Conservation (phyloP, 2,888 invertebrate species). For the Ectemnius cavifrons region DNA sequence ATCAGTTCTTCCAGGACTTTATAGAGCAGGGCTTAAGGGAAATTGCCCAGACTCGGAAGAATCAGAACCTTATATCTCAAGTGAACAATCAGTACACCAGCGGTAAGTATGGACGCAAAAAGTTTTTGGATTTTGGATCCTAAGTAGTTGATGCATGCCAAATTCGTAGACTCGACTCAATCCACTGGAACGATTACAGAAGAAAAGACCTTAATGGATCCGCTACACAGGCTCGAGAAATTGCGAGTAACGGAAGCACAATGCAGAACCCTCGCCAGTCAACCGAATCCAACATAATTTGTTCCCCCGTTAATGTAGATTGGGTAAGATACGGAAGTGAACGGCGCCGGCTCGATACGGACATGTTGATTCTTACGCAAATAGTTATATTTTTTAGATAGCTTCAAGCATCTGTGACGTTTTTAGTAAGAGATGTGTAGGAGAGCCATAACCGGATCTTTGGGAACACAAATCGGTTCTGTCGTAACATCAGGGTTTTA, state of each 20-base stretch:
- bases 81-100: slow-evolving; percentile 67
- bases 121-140: too few relatives aligned
- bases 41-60: slow-evolving; percentile 79
- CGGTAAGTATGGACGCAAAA: slow-evolving; percentile 51
- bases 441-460: too few relatives aligned
- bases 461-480: too few relatives aligned
- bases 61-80: slow-evolving; percentile 69
- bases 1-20: slow-evolving; percentile 92
- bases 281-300: slow-evolving; percentile 70
- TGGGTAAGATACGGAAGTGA: slow-evolving; percentile 41
- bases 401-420: neutral
- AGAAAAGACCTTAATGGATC: slow-evolving; percentile 71
- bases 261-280: slow-evolving; percentile 67
- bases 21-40: slow-evolving; percentile 87
- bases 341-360: neutral
- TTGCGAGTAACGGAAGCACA: slow-evolving; percentile 72
- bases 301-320: slow-evolving; percentile 29
- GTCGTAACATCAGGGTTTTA: too few relatives aligned
- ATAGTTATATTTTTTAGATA: slow-evolving; percentile 6
- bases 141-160: neutral
- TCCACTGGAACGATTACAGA: slow-evolving; percentile 54
- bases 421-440: neutral
- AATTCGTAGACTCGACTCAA: slow-evolving; percentile 48
- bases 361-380: neutral
- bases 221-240: slow-evolving; percentile 74